A percentile compares a stretch with the other conserved stretches of the same genome.
These are phyloP conservation scores for Meliscaeva auricollis DNA, from an alignment of 2,888 invertebrate genomes.

Conservation along the genomic window DNA sequence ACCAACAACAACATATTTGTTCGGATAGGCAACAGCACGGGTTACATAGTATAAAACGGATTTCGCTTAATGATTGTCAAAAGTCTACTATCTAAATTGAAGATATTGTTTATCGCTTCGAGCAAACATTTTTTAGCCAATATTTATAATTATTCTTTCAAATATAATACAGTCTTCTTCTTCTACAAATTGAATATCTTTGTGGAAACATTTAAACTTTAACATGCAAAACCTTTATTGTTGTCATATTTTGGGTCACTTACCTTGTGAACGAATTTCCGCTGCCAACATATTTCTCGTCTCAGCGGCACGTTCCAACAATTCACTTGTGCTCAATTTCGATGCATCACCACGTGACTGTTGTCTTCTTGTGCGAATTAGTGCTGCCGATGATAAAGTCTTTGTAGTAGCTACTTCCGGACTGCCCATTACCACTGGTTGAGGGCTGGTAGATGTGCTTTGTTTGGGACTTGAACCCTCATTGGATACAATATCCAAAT, in stretches of 20 bases:
- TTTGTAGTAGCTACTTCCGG: slow-evolving; percentile 66
- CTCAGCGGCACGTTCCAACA: slow-evolving; percentile 83
- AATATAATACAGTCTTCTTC: no score
- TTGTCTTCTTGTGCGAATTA: slow-evolving; percentile 81
- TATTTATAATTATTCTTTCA: no score
- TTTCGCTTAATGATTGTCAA: no score
- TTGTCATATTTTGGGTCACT: slow-evolving; percentile 40
- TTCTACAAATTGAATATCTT: no score
- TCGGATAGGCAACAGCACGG: no score
- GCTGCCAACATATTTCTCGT: slow-evolving; percentile 83
- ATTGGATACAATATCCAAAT: slow-evolving; percentile 83
- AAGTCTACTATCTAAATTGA: no score
- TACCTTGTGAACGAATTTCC: slow-evolving; percentile 83
- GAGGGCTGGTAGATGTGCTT: slow-evolving; percentile 80
- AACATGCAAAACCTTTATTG: no score
- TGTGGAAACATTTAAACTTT: no score
- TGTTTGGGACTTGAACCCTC: slow-evolving; percentile 77
- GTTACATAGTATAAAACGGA: no score
- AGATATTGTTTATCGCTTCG: no score
- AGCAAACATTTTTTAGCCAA: no score
- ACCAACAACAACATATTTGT: no score
- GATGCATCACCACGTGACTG: slow-evolving; percentile 82
- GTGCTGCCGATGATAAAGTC: slow-evolving; percentile 80
- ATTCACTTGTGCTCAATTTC: slow-evolving; percentile 82
- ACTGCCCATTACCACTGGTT: slow-evolving; percentile 68